A percentile compares a stretch with the other conserved stretches of the same genome.
phyloP scores from a whole-genome alignment of 1,140 invertebrate species.

The Metaphire vulgaris region DNA sequence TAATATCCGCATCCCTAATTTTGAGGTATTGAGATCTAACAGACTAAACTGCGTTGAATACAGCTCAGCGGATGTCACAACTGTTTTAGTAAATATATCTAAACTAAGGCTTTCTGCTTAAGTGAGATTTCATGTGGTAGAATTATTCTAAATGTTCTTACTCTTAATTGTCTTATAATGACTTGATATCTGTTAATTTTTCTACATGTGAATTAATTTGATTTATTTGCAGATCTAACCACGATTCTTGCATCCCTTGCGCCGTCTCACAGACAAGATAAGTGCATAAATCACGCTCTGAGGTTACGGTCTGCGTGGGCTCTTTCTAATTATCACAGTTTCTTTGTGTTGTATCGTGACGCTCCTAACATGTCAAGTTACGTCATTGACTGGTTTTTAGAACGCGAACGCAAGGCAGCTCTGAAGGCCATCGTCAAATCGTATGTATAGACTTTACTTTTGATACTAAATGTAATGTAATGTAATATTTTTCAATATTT shows the following conservation, averaged over 20 bases:
- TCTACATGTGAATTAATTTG: too few species aligned
- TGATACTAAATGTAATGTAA: slow-evolving; percentile 20
- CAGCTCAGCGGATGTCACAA: too few species aligned
- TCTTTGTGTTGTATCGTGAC: slow-evolving; percentile 78
- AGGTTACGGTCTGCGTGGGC: slow-evolving; percentile 82
- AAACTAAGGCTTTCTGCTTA: too few species aligned
- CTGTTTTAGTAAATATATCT: too few species aligned
- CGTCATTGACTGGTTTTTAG: slow-evolving; percentile 94
- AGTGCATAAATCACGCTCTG: slow-evolving; percentile 78
- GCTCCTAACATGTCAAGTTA: slow-evolving; percentile 92
- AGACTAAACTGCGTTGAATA: too few species aligned
- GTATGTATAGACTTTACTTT: slow-evolving; percentile 64
- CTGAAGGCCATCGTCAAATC: slow-evolving; percentile 88
- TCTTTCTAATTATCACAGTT: slow-evolving; percentile 78
- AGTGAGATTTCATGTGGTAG: too few species aligned
- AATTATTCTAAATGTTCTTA: too few species aligned
- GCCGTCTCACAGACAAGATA: slow-evolving; percentile 69
- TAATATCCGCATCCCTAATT: too few species aligned
- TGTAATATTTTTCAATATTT: background rate
- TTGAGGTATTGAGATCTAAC: too few species aligned
- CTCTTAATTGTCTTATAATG: too few species aligned
- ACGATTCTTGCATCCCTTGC: slow-evolving; percentile 76
- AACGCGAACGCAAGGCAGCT: slow-evolving; percentile 80
- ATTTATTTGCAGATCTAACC: too few species aligned
- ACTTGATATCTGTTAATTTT: too few species aligned